phyloP scores from a whole-genome alignment of 2,113 vertebrate genomes.

The Raja brachyura region DNA sequence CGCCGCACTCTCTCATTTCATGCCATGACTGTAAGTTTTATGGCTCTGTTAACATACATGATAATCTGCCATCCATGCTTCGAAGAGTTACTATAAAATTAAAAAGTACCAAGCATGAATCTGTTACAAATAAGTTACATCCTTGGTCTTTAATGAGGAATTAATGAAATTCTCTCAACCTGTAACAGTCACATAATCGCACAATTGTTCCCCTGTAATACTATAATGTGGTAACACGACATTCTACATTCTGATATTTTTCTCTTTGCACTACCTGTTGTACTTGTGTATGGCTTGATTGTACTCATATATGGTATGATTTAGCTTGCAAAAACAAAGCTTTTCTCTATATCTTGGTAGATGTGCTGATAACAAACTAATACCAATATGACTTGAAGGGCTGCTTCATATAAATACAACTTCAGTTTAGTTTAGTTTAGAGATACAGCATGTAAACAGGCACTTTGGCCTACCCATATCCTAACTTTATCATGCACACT shows the following conservation, averaged over 20 bases:
- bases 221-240: too few relatives aligned
- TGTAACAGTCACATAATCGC: background rate
- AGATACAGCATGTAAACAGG: too few relatives aligned
- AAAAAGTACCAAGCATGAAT: background rate
- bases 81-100: background rate
- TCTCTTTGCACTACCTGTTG: too few relatives aligned
- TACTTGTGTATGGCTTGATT: too few relatives aligned
- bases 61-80: background rate
- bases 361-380: too few relatives aligned
- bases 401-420: background rate
- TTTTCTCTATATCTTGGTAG: too few relatives aligned
- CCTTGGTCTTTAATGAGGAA: background rate
- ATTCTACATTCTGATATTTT: too few relatives aligned
- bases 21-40: background rate
- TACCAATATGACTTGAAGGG: background rate
- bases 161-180: background rate
- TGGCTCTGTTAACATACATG: background rate
- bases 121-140: background rate
- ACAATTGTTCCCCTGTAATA: background rate
- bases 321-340: too few relatives aligned
- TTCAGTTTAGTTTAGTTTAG: too few relatives aligned
- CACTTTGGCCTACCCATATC: too few relatives aligned
- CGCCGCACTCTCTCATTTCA: background rate
- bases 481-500: too few relatives aligned
- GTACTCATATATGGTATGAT: too few relatives aligned